A percentile compares a stretch with the other conserved stretches of the same genome.
Conservation (phyloP, 2,888 invertebrate species). For the Chamaedrilus cognettii region DNA sequence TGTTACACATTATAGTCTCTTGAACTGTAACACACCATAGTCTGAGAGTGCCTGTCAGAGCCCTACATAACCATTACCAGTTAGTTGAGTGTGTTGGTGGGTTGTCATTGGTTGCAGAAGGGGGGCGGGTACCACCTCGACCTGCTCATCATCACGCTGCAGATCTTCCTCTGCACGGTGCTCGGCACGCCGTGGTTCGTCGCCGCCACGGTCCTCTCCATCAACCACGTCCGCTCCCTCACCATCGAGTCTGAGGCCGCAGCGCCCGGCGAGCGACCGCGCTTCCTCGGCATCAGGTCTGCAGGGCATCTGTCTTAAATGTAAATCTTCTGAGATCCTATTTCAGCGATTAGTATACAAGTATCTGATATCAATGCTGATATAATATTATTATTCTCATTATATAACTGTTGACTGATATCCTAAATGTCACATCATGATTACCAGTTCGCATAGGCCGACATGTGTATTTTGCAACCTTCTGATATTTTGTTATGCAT, state of each 20-base stretch:
- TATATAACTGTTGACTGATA: no score
- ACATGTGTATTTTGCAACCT: no score
- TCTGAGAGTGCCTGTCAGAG: no score
- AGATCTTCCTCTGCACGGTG: constrained; percentile 85
- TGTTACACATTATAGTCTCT: no score
- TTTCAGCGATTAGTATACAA: no score
- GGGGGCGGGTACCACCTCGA: constrained; percentile 97
- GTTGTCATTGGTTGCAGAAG: constrained; percentile 72
- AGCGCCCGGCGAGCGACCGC: constrained; percentile 96
- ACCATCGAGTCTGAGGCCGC: constrained; percentile 95
- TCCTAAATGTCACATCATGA: background rate
- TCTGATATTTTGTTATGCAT: no score
- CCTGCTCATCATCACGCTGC: constrained; percentile 84
- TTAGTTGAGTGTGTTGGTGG: no score
- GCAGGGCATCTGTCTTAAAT: no score
- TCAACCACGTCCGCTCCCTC: constrained; percentile 95
- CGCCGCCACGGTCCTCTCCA: constrained; percentile 95
- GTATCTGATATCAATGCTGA: background rate
- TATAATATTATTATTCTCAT: background rate
- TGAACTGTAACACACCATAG: no score
- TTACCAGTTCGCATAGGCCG: constrained; percentile 6
- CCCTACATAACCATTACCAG: no score
- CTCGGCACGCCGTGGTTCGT: constrained; percentile 81
- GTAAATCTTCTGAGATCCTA: background rate
- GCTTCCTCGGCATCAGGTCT: constrained; percentile 88